Percentiles rank a stretch among this genome's conserved stretches.
Conservation (phyloP, 2,797 vertebrate species). For the Urophycis tenuis region DNA sequence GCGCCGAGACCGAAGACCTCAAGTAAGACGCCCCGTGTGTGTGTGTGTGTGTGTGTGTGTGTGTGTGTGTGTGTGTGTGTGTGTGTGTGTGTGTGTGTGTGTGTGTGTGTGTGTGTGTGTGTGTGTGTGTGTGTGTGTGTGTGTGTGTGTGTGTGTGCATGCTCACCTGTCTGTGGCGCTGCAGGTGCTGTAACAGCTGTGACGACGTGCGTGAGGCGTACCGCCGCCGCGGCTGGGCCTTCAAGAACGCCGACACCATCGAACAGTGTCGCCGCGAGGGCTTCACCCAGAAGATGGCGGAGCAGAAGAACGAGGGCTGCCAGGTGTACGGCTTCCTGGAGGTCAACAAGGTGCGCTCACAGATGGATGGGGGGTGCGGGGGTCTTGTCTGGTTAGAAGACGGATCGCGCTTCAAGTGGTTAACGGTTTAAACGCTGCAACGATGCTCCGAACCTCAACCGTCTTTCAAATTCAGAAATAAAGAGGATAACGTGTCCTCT, state of each 20-base stretch:
- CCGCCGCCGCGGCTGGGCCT: constrained; percentile 92
- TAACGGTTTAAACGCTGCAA: no score
- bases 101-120: neutral
- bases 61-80: neutral
- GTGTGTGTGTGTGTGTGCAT: neutral
- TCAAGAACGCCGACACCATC: constrained; percentile 94
- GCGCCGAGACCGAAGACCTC: constrained; percentile 89
- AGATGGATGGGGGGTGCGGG: neutral
- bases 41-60: neutral
- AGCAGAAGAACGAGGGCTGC: constrained; percentile 98
- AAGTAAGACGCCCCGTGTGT: constrained; percentile 71
- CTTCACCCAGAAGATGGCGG: constrained; percentile 97
- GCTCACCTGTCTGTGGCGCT: neutral
- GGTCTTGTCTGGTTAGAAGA: no score
- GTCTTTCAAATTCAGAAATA: neutral
- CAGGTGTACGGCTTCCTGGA: constrained; percentile 93
- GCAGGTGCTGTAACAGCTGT: constrained; percentile 92
- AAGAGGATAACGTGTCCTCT: neutral
- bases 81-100: neutral
- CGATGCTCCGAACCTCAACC: no score
- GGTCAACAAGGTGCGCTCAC: constrained; percentile 88
- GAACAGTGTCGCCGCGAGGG: constrained; percentile 96
- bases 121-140: neutral
- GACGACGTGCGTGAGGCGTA: constrained; percentile 97
- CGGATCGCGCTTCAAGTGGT: no score